Percentiles rank a stretch among this genome's conserved stretches.
These are phyloP conservation scores for Leuciscus waleckii DNA, from an alignment of 2,797 vertebrate species.

Conservation along the genomic window DNA sequence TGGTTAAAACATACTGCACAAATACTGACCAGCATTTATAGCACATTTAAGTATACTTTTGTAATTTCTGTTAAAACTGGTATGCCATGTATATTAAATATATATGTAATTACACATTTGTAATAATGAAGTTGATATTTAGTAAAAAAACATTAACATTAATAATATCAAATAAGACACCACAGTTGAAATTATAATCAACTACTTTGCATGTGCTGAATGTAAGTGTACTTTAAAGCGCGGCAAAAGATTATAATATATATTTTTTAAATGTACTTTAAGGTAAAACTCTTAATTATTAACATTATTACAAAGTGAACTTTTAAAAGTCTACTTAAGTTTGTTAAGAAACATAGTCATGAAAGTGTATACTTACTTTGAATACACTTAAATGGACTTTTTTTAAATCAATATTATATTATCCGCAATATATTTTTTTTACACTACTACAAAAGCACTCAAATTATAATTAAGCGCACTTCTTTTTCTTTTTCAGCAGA, in stretches of 20 bases:
- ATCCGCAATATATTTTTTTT: too few species aligned
- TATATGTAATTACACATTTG: conserved; percentile 1
- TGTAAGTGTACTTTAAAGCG: too few species aligned
- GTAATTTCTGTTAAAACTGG: background rate
- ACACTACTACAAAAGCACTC: background rate
- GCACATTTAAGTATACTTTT: too few species aligned
- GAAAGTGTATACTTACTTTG: background rate
- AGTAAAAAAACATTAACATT: background rate
- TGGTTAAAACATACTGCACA: background rate
- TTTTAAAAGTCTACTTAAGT: background rate
- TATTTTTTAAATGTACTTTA: too few species aligned
- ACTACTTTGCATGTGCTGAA: background rate
- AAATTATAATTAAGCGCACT: background rate
- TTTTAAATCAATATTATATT: background rate
- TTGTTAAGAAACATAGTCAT: background rate
- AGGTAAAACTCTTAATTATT: background rate
- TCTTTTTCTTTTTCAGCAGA: background rate
- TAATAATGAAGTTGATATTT: background rate
- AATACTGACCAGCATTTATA: background rate
- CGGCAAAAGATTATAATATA: too few species aligned
- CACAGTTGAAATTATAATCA: background rate
- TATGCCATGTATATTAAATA: background rate
- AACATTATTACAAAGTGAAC: background rate
- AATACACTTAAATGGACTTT: background rate
- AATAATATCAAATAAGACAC: background rate